phyloP scores from a whole-genome alignment of 1,140 invertebrate genomes.

The Stenopsyche tienmushanensis region DNA sequence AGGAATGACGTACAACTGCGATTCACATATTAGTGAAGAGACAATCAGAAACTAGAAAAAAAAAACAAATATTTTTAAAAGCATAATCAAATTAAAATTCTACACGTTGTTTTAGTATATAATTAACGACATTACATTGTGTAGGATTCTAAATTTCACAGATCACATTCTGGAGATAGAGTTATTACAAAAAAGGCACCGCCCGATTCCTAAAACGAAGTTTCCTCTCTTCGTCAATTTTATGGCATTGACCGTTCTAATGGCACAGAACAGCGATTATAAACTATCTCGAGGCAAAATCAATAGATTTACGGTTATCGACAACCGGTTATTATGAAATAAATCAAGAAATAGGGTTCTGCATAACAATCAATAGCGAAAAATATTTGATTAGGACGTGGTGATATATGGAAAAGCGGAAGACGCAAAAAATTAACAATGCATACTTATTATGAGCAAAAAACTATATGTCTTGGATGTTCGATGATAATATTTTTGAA shows the following conservation, averaged over 20 bases:
- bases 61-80: background rate
- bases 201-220: background rate
- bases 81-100: background rate
- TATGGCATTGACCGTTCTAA: conserved; percentile 1
- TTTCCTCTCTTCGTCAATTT: background rate
- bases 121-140: conserved; percentile 7
- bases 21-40: background rate
- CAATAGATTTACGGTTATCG: too few relatives aligned
- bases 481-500: too few relatives aligned
- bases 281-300: too few relatives aligned
- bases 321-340: too few relatives aligned
- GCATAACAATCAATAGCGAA: too few relatives aligned
- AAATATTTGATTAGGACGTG: too few relatives aligned
- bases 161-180: conserved; percentile 2
- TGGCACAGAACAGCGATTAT: background rate
- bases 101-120: conserved; percentile 10
- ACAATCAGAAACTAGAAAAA: background rate
- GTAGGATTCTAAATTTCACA: background rate
- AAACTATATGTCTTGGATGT: too few relatives aligned
- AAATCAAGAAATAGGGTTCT: too few relatives aligned
- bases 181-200: background rate
- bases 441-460: too few relatives aligned
- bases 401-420: too few relatives aligned
- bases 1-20: background rate
- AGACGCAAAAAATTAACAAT: too few relatives aligned